Evolutionary conservation across 2,888 invertebrate species (phyloP), one percentile per base, ranked within the genome.

Genomic region (Luperina testacea): DNA sequence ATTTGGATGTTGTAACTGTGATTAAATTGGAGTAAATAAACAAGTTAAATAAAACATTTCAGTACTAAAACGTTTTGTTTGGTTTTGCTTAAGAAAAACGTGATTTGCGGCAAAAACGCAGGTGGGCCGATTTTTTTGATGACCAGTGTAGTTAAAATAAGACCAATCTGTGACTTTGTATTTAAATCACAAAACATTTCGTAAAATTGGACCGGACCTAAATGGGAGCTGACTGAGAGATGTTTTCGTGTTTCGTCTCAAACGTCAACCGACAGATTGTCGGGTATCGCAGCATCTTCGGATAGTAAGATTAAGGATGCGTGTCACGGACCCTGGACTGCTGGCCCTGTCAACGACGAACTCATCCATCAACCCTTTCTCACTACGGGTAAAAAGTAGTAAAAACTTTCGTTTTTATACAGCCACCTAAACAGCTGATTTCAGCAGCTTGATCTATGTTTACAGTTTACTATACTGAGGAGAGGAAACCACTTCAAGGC

Each of bases 301-400:
- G 73, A 73, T 82, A 84, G 84, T 82, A 82, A 83, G 88, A 94
- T 94, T 94, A 93, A 92, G 92, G 91, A 94, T 92, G 93, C 92
- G 90, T 92, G 94, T 94, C 95, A 92, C 92, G 92, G 88, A 89
- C 90, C 91, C 91, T 90, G 91, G 90, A 87, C 89, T 90, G 91
- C 91, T 89, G 92, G 90, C 88, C 89, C 90, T 94, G 95, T 94
- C 94, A 92, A 92, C 91, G 87, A 86, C 91, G 87, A 89, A 87
- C 94, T 94, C 95, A 95, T 95, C 94, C 92, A 95, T 95, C 95
- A 95, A 94, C 94, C 94, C 93, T 92, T 94, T 93, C 90, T 88
- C 90, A 87, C 88, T 65, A 53, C 17, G 72, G 63, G 75, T 75
- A 83, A 86, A 84, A 87, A 84, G 75, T 87, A 59, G 87, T 83